Conservation (phyloP, 2,888 invertebrate genomes). For the Oscheius onirici region DNA sequence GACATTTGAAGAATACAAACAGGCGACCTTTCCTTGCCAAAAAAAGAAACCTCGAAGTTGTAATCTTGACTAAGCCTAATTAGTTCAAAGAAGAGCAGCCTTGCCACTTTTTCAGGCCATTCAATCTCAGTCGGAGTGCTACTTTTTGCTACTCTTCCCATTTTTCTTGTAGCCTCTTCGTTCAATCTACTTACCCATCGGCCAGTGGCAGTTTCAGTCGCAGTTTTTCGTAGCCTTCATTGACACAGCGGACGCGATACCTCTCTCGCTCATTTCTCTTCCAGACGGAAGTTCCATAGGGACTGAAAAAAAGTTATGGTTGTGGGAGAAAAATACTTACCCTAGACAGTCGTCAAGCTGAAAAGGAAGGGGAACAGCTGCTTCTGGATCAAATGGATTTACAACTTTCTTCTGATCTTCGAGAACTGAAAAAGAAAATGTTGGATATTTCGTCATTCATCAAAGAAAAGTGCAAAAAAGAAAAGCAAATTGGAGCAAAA, state of each 20-base stretch:
- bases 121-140: background rate
- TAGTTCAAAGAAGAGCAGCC: background rate
- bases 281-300: constrained; percentile 69
- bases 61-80: too few relatives aligned
- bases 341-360: constrained; percentile 66
- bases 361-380: constrained; percentile 71
- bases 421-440: too few relatives aligned
- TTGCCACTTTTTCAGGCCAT: background rate
- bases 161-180: background rate
- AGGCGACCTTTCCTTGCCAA: too few relatives aligned
- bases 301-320: constrained; percentile 10
- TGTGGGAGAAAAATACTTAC: constrained; percentile 20
- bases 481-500: too few relatives aligned
- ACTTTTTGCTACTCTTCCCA: background rate
- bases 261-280: constrained; percentile 73
- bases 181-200: constrained; percentile 66
- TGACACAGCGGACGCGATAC: constrained; percentile 72
- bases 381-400: constrained; percentile 71
- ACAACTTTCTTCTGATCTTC: constrained; percentile 14
- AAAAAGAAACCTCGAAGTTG: too few relatives aligned
- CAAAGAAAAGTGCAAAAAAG: too few relatives aligned
- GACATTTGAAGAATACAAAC: too few relatives aligned
- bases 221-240: constrained; percentile 72
- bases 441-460: too few relatives aligned
- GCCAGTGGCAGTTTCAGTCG: constrained; percentile 71